Evolutionary conservation across 2,113 vertebrate genomes (phyloP), one percentile per base, ranked within the genome.

Genomic region (Megaceryle torquata): DNA sequence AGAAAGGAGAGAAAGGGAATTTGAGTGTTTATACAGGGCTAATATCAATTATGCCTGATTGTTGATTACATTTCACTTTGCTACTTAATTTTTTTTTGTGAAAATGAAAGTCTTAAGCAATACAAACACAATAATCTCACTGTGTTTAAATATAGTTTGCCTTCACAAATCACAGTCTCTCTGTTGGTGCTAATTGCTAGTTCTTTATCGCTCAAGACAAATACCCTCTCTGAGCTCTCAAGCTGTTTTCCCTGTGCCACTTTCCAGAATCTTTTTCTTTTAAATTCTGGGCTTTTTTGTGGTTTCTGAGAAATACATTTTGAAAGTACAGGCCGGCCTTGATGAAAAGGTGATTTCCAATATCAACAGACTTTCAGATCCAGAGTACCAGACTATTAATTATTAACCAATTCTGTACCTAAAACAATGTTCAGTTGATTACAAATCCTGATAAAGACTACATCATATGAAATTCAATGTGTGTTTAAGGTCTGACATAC

Each of bases 71-170:
- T 44, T 64, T 67, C 6, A 63, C 63, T 88, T 86, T 7, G 2
- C 64, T 93, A 72, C 25, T 93, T 86, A 91, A 44, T 63, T 53
- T 28, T 68, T 53, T 88, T 53, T 88, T 37, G 65, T 75, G 75
- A 79, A 94, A 92, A 74, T n/a, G 13, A 41, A 76, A 76, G 48
- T 12, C 17, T 79, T 92, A 82, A 85, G 67, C 28, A 7, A 82
- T 44, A 48, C 60, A 60, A 93, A 71, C 51, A 79, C 37, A 90
- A 24, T 57, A 87, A 53, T 24, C 74, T 74, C 3, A 11, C 57
- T 67, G 70, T 59, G 84, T 54, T 89, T 89, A 95, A 96, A 67
- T 82, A 89, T 15, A 84, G 92, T 79, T 95, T 96, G n/a, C 26
- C 60, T 91, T 89, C 53, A 80, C 68, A 94, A 96, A 81, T 88